These are phyloP conservation scores for Macrosiphum euphorbiae DNA, from an alignment of 2,888 invertebrate genomes.

Conservation along the genomic window DNA sequence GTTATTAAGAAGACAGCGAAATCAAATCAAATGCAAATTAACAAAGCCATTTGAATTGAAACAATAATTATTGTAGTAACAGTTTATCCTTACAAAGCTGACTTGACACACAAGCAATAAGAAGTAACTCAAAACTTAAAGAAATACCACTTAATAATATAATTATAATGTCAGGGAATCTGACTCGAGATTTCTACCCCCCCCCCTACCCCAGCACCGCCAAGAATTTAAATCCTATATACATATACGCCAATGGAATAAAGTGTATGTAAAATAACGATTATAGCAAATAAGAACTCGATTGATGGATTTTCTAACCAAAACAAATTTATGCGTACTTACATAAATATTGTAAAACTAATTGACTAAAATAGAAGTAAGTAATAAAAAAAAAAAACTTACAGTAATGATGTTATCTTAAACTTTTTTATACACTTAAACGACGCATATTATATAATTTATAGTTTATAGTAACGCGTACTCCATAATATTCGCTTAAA, in stretches of 20 bases:
- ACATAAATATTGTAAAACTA: not conserved
- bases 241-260: too few relatives aligned
- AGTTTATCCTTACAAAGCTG: not conserved
- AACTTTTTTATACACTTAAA: not conserved
- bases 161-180: too few relatives aligned
- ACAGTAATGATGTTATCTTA: not conserved
- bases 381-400: not conserved
- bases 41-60: not conserved
- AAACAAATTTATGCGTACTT: too few relatives aligned
- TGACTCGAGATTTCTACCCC: too few relatives aligned
- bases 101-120: not conserved
- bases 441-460: not conserved
- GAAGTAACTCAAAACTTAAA: not conserved
- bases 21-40: not conserved
- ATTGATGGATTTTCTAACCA: not conserved
- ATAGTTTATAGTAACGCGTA: not conserved
- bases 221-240: too few relatives aligned
- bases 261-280: too few relatives aligned
- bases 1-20: not conserved
- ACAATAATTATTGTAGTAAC: not conserved
- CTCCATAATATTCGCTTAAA: too few relatives aligned
- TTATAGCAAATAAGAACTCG: not conserved
- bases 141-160: too few relatives aligned
- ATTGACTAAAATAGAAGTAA: not conserved
- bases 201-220: too few relatives aligned